Conservation (phyloP, 1,140 invertebrate genomes). For the Hyles euphorbiae region DNA sequence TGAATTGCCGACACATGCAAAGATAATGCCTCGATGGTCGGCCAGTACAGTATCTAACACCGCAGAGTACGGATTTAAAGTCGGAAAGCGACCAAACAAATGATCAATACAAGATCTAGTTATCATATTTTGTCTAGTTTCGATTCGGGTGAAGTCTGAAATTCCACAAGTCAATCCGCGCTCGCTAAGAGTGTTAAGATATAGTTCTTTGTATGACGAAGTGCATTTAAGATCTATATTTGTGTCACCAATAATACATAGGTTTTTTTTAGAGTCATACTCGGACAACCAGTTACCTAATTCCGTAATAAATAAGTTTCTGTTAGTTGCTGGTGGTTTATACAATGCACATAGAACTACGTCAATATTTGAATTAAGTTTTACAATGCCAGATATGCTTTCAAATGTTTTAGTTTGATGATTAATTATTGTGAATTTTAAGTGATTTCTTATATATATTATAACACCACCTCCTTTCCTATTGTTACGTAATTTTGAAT, state of each 20-base stretch:
- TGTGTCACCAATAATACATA: constrained; percentile 26
- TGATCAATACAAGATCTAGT: constrained; percentile 39
- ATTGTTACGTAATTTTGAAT: constrained; percentile 23
- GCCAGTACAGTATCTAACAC: constrained; percentile 34
- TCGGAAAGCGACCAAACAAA: constrained; percentile 34
- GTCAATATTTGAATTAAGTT: constrained; percentile 9
- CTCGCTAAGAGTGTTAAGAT: constrained; percentile 29
- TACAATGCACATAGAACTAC: constrained; percentile 30
- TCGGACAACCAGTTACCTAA: constrained; percentile 19
- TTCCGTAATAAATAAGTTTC: constrained; percentile 29
- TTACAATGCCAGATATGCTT: constrained; percentile 23
- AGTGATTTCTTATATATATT: constrained; percentile 25
- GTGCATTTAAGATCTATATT: constrained; percentile 36
- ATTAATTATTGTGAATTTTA: constrained; percentile 24
- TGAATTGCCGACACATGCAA: constrained; percentile 15
- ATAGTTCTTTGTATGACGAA: constrained; percentile 21
- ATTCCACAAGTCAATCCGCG: constrained; percentile 35
- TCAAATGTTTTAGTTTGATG: constrained; percentile 12
- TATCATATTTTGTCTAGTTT: constrained; percentile 23
- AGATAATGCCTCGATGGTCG: constrained; percentile 28
- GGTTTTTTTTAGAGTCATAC: constrained; percentile 22
- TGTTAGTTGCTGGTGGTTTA: constrained; percentile 30
- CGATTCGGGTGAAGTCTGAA: constrained; percentile 34
- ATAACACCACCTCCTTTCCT: constrained; percentile 33
- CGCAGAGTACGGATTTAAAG: constrained; percentile 30